A percentile compares a stretch with the other conserved stretches of the same genome.
phyloP scores from a whole-genome alignment of 2,113 vertebrate species.

The Pterocles orientalis region DNA sequence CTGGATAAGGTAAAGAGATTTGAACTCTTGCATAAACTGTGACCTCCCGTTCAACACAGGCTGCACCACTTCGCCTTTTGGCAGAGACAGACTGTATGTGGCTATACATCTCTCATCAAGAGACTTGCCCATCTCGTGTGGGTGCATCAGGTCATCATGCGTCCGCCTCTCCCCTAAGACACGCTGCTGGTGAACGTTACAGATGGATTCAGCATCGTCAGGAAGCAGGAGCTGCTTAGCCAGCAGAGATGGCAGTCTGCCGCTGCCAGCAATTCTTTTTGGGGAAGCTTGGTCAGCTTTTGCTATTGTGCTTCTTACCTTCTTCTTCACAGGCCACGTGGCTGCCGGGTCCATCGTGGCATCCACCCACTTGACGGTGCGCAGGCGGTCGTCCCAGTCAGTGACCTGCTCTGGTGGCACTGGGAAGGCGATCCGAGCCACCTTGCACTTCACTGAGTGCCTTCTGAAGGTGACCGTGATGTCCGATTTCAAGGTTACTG shows the following conservation, averaged over 20 bases:
- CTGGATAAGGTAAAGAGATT: neutral
- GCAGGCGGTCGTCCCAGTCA: constrained; percentile 86
- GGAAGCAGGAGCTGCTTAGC: neutral
- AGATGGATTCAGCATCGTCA: neutral
- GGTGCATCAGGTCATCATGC: neutral
- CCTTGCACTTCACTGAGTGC: constrained; percentile 76
- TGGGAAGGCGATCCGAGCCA: constrained; percentile 79
- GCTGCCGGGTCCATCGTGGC: neutral
- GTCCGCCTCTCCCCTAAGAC: neutral
- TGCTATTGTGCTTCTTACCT: constrained; percentile 69
- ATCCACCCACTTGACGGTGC: constrained; percentile 77
- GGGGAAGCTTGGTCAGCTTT: neutral
- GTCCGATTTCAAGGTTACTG: constrained; percentile 79
- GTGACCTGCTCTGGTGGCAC: constrained; percentile 77
- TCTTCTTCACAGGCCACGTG: constrained; percentile 65
- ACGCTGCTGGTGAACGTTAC: neutral
- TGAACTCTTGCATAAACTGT: neutral
- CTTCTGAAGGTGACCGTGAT: constrained; percentile 66
- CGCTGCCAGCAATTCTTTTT: fast-evolving
- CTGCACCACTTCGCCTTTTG: neutral
- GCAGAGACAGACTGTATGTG: neutral
- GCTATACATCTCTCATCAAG: neutral
- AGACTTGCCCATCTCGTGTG: neutral
- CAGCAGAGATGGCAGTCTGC: neutral
- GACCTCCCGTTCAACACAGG: neutral